Evolutionary conservation across 2,113 vertebrate species (phyloP).

Genomic region (Cheilinus undulatus): DNA sequence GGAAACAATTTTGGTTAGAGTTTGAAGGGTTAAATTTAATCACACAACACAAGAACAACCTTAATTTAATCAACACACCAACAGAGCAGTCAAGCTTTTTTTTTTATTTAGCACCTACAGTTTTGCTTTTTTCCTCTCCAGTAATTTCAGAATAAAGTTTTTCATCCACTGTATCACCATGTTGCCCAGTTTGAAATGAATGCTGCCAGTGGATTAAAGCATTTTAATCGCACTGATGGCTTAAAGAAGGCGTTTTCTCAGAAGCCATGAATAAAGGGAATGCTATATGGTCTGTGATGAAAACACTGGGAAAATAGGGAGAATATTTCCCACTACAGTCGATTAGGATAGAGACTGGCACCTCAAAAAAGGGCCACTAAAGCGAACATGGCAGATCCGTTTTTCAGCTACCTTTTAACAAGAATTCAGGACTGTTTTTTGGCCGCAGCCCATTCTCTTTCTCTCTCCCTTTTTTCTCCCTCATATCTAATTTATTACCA

Average conservation of each 20-base stretch:
- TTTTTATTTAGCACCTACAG: too few species aligned
- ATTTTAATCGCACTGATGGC: constrained; percentile 21
- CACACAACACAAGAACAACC: too few species aligned
- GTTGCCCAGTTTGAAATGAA: not conserved
- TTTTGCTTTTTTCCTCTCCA: not conserved
- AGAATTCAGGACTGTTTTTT: constrained; percentile 41
- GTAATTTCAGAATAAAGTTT: not conserved
- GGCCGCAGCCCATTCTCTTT: constrained; percentile 20
- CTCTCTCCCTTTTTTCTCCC: constrained; percentile 8
- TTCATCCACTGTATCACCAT: constrained; percentile 14
- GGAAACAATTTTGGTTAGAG: too few species aligned
- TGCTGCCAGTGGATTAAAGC: not conserved
- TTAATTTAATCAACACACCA: too few species aligned
- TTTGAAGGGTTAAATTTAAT: too few species aligned
- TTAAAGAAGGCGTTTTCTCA: not conserved
- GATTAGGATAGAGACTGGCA: constrained; percentile 38
- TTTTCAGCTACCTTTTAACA: constrained; percentile 22
- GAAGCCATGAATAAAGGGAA: not conserved
- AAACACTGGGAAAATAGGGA: not conserved
- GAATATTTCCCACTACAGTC: constrained; percentile 1
- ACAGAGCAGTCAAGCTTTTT: too few species aligned
- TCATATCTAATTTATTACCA: constrained; percentile 77
- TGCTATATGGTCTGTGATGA: constrained; percentile 1
- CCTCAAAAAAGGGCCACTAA: constrained; percentile 29
- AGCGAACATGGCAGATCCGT: constrained; percentile 30